Evolutionary conservation across 1,140 invertebrate species (phyloP).

Genomic region (Cydia fagiglandana): DNA sequence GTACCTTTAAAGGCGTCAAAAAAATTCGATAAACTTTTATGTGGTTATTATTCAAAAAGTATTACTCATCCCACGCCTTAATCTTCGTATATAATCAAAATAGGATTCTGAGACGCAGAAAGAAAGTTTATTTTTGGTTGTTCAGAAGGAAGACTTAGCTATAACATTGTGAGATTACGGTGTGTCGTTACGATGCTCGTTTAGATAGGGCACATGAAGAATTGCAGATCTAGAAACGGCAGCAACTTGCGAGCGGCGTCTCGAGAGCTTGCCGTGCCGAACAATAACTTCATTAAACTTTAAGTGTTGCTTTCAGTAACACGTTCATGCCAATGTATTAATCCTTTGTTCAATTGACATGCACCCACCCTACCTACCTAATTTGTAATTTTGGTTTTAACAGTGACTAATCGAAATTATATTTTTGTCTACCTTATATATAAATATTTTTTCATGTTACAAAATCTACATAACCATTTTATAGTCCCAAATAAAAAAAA

Average conservation of each 20-base stretch:
- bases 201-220: conserved; percentile 74
- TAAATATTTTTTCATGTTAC: too few species aligned
- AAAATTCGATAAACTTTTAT: conserved; percentile 58
- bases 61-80: conserved; percentile 51
- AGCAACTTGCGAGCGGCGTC: conserved; percentile 40
- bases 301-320: conserved; percentile 16
- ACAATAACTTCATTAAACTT: conserved; percentile 19
- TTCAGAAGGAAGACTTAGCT: conserved; percentile 41
- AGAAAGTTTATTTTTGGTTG: conserved; percentile 53
- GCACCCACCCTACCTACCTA: too few species aligned
- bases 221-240: conserved; percentile 69
- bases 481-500: too few species aligned
- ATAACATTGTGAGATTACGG: conserved; percentile 70
- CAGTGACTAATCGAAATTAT: too few species aligned
- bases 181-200: conserved; percentile 76
- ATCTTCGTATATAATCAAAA: conserved; percentile 30
- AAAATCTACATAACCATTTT: too few species aligned
- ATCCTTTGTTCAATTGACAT: neutral
- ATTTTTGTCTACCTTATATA: too few species aligned
- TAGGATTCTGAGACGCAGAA: conserved; percentile 29
- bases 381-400: too few species aligned
- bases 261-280: conserved; percentile 9
- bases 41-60: conserved; percentile 63
- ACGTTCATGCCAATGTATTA: conserved; percentile 3
- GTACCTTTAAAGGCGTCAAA: conserved; percentile 33